Base-by-base conservation (phyloP, 2,797 vertebrate species). In the Acanthurus tractus region DNA sequence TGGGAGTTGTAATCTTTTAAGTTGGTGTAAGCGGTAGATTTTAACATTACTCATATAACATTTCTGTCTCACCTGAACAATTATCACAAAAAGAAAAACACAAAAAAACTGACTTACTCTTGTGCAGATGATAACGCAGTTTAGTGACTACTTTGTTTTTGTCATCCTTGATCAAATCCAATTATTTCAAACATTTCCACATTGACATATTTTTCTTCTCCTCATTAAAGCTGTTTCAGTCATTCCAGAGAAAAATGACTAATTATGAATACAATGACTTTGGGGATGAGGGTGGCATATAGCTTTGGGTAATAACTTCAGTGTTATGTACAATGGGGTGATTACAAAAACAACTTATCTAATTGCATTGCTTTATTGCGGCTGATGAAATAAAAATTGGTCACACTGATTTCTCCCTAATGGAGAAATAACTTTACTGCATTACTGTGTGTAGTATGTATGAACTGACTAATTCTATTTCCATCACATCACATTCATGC, bases 401-500 rank as follows among this genome's bases (percentile, higher is more conserved):
- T 7, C n/a, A 36, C 23, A 50, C 40, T 14, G 63, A 63, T 63
- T 38, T 12, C 34, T 49, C 23, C 15, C 40, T 58, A 40, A 48
- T 17, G 17, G 42, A 48, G 20, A 65, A 63, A 63, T 15, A 18
- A 2, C 2, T 70, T 20, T 54, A 18, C 49, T 52, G 18, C 12
- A 55, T 74, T 72, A 57, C 71, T 64, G 68, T 69, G 15, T 65
- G 57, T 65, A 12, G 57, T 64, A 14, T 40, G 55, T 34, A 57
- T 45, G 44, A 87, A 72, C 48, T 62, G 36, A 44, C 2, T 57
- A 45, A 50, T 69, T 70, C 59, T 68, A 66, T 10, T 49, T 76
- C 67, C 18, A 67, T 74, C 62, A 77, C n/a, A 66, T 79, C 53
- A 65, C 63, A 52, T 77, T 86, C 53, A 65, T 45, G 49, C 38